Evolutionary conservation across 2,888 invertebrate genomes (phyloP), one percentile per base, ranked within the genome.

Genomic region (Trachelus iudaicus): DNA sequence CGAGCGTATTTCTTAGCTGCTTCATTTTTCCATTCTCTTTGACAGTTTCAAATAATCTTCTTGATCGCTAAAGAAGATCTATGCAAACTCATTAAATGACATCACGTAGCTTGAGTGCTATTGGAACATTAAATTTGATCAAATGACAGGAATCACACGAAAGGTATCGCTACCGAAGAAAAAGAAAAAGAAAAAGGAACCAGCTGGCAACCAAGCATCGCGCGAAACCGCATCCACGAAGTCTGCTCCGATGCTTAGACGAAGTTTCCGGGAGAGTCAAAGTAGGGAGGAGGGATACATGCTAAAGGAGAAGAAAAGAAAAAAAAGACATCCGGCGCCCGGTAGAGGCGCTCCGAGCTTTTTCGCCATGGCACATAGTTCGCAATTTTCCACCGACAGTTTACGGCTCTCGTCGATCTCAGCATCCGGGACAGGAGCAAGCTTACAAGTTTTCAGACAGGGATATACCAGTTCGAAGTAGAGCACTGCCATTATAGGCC

Each of bases 401-500:
- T 56, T 56, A 56, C 56, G 23, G 56, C 56, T 23, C 56, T 23
- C 23, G 56, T 56, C 56, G 56, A 6, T 56, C 56, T 56, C 56
- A 56, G 56, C 56, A 56, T 56, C 56, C 56, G 23, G 23, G 9
- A 56, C 56, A 56, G 56, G 23, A 56, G 56, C 56, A 23, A 56
- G 56, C 56, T 23, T 56, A 23, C 56, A 56, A 56, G 35, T 79
- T 80, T 76, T 40, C 77, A 56, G 34, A 73, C 71, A 78, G 82
- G 83, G 81, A 82, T 83, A 83, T 82, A 81, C 80, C 80, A 76
- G 71, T 37, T 75, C 34, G 77, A 37, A 73, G 75, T 68, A 78
- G 80, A 84, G 75, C 76, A 40, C 81, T 74, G 77, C 56, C 81
- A 78, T 79, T 83, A 82, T 79, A 77, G 69, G 75, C 40, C 56